phyloP scores from a whole-genome alignment of 2,797 vertebrate genomes.

The Dromococcyx pavoninus region DNA sequence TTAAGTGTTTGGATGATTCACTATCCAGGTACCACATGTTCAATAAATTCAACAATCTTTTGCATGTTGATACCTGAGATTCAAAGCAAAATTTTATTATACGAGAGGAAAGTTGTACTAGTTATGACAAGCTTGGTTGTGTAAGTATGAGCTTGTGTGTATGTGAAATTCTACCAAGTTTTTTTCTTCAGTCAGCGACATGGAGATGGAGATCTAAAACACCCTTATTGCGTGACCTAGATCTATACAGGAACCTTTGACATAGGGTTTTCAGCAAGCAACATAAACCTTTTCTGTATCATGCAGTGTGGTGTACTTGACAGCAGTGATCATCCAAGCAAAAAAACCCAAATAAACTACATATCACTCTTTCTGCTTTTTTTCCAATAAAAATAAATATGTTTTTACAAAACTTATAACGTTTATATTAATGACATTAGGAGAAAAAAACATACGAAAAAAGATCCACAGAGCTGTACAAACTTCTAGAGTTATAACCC shows the following conservation, averaged over 20 bases:
- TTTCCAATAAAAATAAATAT: background rate
- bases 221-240: accelerated
- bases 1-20: background rate
- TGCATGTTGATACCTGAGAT: background rate
- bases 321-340: background rate
- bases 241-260: background rate
- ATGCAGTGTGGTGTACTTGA: background rate
- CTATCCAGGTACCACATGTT: background rate
- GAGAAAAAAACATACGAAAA: background rate
- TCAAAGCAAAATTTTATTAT: background rate
- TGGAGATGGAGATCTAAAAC: background rate
- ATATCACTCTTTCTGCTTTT: background rate
- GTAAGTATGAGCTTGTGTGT: accelerated
- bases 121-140: background rate
- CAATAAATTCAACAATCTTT: background rate
- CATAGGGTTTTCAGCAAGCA: background rate
- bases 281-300: background rate
- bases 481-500: background rate
- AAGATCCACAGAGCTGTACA: background rate
- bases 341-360: too few relatives aligned
- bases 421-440: background rate
- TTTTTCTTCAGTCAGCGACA: background rate
- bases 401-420: background rate
- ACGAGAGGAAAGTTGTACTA: background rate
- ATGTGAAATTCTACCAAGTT: accelerated